phyloP scores from a whole-genome alignment of 2,797 vertebrate species.

The Pangasius larnaudii region DNA sequence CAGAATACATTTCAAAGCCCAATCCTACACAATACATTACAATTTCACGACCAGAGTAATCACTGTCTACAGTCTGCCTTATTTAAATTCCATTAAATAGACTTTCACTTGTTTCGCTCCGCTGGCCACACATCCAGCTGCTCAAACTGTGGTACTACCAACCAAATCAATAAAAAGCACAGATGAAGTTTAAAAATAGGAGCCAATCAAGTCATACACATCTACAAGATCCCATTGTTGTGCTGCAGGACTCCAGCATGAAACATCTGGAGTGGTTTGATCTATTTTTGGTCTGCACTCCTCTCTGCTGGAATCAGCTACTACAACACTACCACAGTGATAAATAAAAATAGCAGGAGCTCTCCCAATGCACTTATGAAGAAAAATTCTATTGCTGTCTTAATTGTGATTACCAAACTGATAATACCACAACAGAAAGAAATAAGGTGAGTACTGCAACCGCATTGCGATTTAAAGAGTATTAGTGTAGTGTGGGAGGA shows the following conservation, averaged over 20 bases:
- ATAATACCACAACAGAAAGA: neutral
- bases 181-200: conserved; percentile 33
- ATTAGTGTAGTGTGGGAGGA: neutral
- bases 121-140: neutral
- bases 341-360: conserved; percentile 1
- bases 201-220: conserved; percentile 16
- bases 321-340: conserved; percentile 7
- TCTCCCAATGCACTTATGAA: conserved; percentile 17
- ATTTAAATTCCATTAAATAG: conserved; percentile 32
- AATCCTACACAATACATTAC: conserved; percentile 1
- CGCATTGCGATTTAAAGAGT: neutral
- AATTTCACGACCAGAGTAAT: conserved; percentile 1
- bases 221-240: conserved; percentile 25
- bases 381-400: neutral
- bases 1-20: conserved; percentile 23
- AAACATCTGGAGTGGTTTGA: conserved; percentile 32
- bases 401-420: neutral
- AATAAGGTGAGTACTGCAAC: neutral
- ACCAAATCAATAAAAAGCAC: conserved; percentile 29
- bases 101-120: conserved; percentile 1
- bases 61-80: conserved; percentile 3
- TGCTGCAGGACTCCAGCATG: conserved; percentile 11
- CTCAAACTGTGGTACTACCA: conserved; percentile 5
- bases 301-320: conserved; percentile 25
- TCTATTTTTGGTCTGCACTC: conserved; percentile 18